Base-by-base conservation (phyloP, 2,797 vertebrate genomes). In the Furcifer pardalis region DNA sequence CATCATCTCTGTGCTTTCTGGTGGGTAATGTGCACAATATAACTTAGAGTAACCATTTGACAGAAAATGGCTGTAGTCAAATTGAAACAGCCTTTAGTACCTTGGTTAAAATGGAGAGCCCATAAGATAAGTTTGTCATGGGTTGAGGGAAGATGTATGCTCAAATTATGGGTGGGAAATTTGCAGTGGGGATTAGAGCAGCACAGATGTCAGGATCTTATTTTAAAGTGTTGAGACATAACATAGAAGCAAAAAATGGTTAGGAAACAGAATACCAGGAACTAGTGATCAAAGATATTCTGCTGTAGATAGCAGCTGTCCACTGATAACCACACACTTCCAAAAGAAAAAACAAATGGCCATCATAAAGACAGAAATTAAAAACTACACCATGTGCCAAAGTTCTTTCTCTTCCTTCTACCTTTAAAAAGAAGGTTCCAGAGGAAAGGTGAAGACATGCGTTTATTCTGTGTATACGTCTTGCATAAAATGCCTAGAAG, bases 21-120 rank as follows among this genome's bases (percentile, higher is more conserved):
- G 88, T 96, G 92, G 95, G 92, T 95, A 95, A 96, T 94, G 94
- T 52, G 87, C 88, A 87, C 94, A 91, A 90, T 92, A 91, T 92
- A 93, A 94, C 93, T 92, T 87, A 91, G 92, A 94, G 91, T 84
- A 95, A 91, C 93, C 96, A 94, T 96, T 95, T 96, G 95, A 92
- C 92, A 94, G 93, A 95, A 94, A 94, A 94, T 93, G 65, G 82
- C 92, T 92, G 71, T 89, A 95, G 94, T 95, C 95, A 95, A 95
- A 96, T 94, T 94, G 94, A 95, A 96, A 96, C 91, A 95, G 94
- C 94, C 92, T 95, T 94, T 92, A 88, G 89, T 94, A 86, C 73
- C 84, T 94, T 94, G 90, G 93, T 94, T 93, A 94, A 94, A 96
- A 95, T 80, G 86, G 89, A 94, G 85, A 91, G 82, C 87, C 65